These are phyloP conservation scores for Theonella swinhoei DNA, from an alignment of 37 sponge, comb jelly and placozoan species.

Conservation along the genomic window DNA sequence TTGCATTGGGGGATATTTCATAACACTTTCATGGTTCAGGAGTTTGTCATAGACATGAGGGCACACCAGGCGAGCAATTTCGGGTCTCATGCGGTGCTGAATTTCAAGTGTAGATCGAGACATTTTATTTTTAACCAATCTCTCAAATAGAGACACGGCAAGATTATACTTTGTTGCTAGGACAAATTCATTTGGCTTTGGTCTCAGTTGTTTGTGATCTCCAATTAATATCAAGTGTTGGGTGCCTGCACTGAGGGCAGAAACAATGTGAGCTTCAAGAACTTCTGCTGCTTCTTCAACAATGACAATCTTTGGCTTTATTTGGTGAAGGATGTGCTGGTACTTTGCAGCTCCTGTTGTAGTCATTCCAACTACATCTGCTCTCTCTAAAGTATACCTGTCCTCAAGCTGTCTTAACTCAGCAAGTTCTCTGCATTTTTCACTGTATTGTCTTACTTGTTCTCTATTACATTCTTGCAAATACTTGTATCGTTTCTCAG, in stretches of 20 bases:
- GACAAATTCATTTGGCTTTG: constrained; percentile 78
- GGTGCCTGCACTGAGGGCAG: constrained; percentile 73
- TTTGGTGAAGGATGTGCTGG: constrained; percentile 62
- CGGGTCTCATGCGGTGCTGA: constrained; percentile 96
- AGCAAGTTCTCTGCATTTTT: constrained; percentile 26
- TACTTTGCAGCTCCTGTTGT: constrained; percentile 95
- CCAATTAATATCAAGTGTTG: constrained; percentile 96
- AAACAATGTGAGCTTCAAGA: constrained; percentile 89
- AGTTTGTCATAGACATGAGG: constrained; percentile 79
- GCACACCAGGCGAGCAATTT: constrained; percentile 71
- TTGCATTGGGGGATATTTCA: constrained; percentile 44
- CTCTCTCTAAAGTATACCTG: constrained; percentile 48
- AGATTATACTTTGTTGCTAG: constrained; percentile 81
- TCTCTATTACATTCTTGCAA: not conserved
- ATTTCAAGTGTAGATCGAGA: constrained; percentile 74
- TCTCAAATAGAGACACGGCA: constrained; percentile 89
- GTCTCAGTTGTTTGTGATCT: constrained; percentile 95
- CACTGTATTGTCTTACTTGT: constrained; percentile 2
- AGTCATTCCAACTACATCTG: constrained; percentile 89
- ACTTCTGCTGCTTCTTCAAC: constrained; percentile 98
- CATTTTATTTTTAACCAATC: constrained; percentile 69
- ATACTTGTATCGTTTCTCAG: not conserved
- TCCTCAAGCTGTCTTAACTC: constrained; percentile 23
- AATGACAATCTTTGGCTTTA: constrained; percentile 87
- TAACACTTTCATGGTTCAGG: constrained; percentile 71